Base-by-base conservation (phyloP, 2,888 invertebrate species). In the Hypsopygia costalis region DNA sequence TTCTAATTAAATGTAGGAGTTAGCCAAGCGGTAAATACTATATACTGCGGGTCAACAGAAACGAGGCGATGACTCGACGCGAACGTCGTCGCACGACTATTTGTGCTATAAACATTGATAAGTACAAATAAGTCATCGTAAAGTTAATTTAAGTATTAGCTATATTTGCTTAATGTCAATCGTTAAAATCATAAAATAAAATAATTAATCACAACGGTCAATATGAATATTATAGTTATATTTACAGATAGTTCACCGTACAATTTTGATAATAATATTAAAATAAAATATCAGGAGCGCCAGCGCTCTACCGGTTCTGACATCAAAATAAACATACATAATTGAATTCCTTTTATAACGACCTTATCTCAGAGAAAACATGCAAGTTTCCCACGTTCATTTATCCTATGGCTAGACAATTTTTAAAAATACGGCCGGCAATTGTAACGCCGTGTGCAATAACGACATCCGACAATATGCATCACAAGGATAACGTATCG, bases 401-500 rank as follows among this genome's bases (percentile, higher is more conserved):
- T 25, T 25, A 25, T n/a, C 7, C 25, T 31, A 31, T 6, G 8
- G 6, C 6, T 10, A 1, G 38, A 20, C 22, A 34, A 28, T 40
- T 29, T 6, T 10, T 37, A 36, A 31, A 36, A 36, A 21, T 3
- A 34, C 11, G 25, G 32, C n/a, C 36, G 32, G 34, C 46, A 45
- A 34, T 28, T 43, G 29, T 42, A 42, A 50, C n/a, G 6, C 25
- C 25, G n/a, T 25, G 25, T 6, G 25, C 8, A n/a, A 4, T 2
- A n/a, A 25, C 7, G 25, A 25, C 8, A 25, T 8, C 6, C 3
- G 48, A 60, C 52, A 63, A 46, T 41, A 51, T 52, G 54, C 67
- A 90, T 92, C 93, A 94, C 90, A 94, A 92, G 50, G 94, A 91
- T 53, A 97, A 90, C 10, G 96, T 96, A 78, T 97, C 97, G 66